These are phyloP conservation scores for Trissolcus brochymenae DNA, from an alignment of 2,888 invertebrate species.

Conservation along the genomic window DNA sequence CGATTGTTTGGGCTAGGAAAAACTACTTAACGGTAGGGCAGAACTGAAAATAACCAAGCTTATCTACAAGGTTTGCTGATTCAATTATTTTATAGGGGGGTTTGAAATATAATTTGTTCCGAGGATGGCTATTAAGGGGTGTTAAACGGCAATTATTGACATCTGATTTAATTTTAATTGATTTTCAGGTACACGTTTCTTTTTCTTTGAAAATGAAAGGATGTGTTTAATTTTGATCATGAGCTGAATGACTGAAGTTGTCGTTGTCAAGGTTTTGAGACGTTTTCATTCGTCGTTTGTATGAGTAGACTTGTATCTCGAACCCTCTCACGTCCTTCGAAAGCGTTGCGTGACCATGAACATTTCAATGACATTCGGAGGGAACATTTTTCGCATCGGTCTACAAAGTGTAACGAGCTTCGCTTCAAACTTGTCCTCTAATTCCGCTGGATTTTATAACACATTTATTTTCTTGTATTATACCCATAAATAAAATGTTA, in stretches of 20 bases:
- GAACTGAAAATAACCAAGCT: no score
- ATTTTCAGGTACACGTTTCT: no score
- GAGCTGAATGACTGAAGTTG: conserved; percentile 43
- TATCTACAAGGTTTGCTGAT: no score
- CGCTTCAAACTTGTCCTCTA: conserved; percentile 8
- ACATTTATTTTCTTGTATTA: no score
- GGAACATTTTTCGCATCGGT: conserved; percentile 33
- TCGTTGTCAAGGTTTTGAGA: conserved; percentile 48
- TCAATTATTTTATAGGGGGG: no score
- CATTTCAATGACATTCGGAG: conserved; percentile 51
- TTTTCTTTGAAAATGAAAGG: no score
- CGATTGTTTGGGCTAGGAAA: no score
- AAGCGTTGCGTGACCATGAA: conserved; percentile 55
- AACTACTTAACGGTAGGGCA: no score
- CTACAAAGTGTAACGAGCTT: conserved; percentile 38
- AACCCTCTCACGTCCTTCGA: conserved; percentile 58
- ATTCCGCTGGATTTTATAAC: conserved; percentile 26
- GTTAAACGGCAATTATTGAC: background rate
- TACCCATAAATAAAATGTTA: no score
- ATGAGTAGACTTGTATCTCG: conserved; percentile 40
- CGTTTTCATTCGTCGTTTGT: conserved; percentile 46
- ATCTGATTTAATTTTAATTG: conserved; percentile 15
- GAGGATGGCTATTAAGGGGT: no score
- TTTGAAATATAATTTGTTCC: no score
- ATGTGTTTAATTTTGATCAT: conserved; percentile 38